Conservation (phyloP, 2,113 vertebrate genomes). For the Phyllostomus discolor region DNA sequence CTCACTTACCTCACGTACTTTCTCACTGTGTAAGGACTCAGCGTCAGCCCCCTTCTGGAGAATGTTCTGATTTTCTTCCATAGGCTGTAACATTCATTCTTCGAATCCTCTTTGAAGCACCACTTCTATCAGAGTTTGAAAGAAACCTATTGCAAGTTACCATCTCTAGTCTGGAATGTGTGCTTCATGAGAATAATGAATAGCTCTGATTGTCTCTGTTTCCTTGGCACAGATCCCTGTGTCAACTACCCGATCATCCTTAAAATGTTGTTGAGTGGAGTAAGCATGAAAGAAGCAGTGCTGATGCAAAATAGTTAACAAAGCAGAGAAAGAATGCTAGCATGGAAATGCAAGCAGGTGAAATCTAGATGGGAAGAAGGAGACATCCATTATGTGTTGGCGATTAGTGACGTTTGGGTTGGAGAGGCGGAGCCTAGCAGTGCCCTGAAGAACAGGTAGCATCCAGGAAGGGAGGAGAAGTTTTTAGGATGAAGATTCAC, state of each 20-base stretch:
- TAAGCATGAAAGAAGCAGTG: neutral
- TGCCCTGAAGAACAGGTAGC: neutral
- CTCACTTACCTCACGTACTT: neutral
- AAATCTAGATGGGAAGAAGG: neutral
- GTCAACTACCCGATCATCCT: neutral
- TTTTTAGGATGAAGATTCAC: neutral
- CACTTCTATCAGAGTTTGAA: neutral
- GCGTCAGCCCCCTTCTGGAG: neutral
- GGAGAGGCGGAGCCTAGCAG: neutral
- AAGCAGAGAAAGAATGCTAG: neutral
- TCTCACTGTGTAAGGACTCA: neutral
- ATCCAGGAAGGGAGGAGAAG: neutral
- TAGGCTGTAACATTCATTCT: neutral
- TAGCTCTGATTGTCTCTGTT: neutral
- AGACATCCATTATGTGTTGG: neutral
- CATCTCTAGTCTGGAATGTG: neutral
- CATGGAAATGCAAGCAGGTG: neutral
- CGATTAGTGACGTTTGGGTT: rapidly evolving
- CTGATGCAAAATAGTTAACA: neutral
- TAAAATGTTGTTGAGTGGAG: neutral
- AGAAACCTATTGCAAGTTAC: neutral
- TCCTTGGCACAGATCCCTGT: neutral
- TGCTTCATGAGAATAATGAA: neutral
- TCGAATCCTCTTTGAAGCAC: neutral
- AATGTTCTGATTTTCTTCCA: neutral